Evolutionary conservation across 1,140 invertebrate genomes (phyloP), one percentile per base, ranked within the genome.

Genomic region (Trichonephila inaurata): DNA sequence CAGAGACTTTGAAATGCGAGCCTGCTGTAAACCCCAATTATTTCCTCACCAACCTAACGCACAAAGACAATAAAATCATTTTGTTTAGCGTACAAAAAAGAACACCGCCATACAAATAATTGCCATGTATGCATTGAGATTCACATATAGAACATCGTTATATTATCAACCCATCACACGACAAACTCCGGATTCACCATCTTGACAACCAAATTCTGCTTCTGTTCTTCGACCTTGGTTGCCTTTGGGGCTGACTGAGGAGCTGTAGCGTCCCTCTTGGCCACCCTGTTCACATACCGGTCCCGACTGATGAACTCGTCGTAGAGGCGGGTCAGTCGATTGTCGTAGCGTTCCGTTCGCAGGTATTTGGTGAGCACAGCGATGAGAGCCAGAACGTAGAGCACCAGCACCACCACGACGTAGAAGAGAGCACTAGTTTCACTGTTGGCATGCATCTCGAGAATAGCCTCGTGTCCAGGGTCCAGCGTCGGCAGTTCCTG

Each of bases 381-480:
- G 19, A 94, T 44, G 0, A 94, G 66, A 7, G 94, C 94, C 18
- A 94, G 28, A 18, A 94, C 93, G 91, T 94, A 94, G n/a, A 94
- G 92, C 28, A 94, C 72, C 6, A 94, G 92, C 28, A 94, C 94
- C 16, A 94, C 94, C 33, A 94, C 88, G 16, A 94, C 94, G 82
- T 94, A 94, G 44, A 94, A 91, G 33, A 94, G 85, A 28, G 94
- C 94, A 24, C 91, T 94, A 4, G 94, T 44, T 86, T 94, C 89
- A 64, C 92, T 94, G 81, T 94, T 94, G 18, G 94, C 94, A 66
- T 94, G 94, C 94, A 94, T 94, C 44, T 94, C 94, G 19, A 94
- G 88, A 19, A 94, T 94, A 8, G 86, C 91, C 21, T 90, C 61
- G 33, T 94, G 94, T 3, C 92, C 94, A 0, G 91, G 89, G 28